A percentile compares a stretch with the other conserved stretches of the same genome.
phyloP scores from a whole-genome alignment of 2,113 vertebrate genomes.

The Rhinopomastus cyanomelas region DNA sequence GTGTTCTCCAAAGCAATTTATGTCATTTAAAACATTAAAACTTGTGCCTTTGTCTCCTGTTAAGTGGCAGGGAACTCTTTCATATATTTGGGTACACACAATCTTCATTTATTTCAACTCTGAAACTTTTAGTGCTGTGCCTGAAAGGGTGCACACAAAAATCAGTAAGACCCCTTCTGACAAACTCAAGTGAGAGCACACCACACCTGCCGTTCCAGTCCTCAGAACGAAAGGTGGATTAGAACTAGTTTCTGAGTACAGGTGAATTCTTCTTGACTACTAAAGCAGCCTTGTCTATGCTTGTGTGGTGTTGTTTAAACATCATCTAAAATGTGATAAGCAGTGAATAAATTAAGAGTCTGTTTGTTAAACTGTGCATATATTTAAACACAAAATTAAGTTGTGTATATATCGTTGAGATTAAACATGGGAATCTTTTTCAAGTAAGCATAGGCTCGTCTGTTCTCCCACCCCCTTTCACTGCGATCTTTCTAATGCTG shows the following conservation, averaged over 20 bases:
- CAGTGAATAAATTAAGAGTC: conserved; percentile 67
- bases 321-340: conserved; percentile 53
- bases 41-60: neutral
- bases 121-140: neutral
- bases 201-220: neutral
- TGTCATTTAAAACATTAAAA: neutral
- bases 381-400: conserved; percentile 57
- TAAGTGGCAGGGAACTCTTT: neutral
- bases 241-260: conserved; percentile 5
- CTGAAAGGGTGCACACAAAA: neutral
- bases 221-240: neutral
- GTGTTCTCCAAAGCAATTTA: neutral
- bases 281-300: neutral
- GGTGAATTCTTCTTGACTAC: conserved; percentile 3
- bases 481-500: neutral
- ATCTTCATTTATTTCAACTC: neutral
- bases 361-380: conserved; percentile 53
- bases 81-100: neutral
- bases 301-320: conserved; percentile 44
- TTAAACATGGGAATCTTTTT: conserved; percentile 33
- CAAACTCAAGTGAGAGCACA: neutral
- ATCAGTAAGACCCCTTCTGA: neutral
- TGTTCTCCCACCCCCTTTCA: neutral
- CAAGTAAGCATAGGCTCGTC: neutral
- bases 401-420: conserved; percentile 16